A percentile compares a stretch with the other conserved stretches of the same genome.
phyloP scores from a whole-genome alignment of 2,797 vertebrate genomes.

The Salmo trutta region DNA sequence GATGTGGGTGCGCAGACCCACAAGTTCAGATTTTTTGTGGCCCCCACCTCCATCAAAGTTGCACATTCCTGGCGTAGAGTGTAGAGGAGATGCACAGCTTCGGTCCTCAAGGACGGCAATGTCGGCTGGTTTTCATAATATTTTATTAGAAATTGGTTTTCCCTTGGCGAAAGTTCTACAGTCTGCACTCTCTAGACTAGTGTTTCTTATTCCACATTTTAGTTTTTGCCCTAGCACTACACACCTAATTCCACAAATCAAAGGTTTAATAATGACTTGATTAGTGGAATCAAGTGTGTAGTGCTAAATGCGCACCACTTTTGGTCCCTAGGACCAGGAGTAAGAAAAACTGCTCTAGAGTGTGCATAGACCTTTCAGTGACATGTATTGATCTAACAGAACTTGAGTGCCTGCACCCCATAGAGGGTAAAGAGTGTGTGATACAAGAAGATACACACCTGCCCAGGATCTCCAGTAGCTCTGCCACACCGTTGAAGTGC shows the following conservation, averaged over 20 bases:
- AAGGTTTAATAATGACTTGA: no score
- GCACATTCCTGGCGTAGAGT: not conserved
- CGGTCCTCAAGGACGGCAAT: not conserved
- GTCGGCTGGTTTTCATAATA: not conserved
- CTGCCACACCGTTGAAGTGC: constrained; percentile 90
- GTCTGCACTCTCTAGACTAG: not conserved
- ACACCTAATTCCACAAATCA: no score
- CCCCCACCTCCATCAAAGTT: no score
- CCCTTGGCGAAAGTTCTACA: not conserved
- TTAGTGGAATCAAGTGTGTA: no score
- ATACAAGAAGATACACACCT: constrained; percentile 65
- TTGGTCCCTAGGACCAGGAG: not conserved
- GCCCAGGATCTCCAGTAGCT: constrained; percentile 89
- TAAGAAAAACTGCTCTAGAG: not conserved
- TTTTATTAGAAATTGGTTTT: not conserved
- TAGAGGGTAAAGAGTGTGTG: not conserved
- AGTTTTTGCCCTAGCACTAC: no score
- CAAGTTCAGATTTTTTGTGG: no score
- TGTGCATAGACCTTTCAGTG: not conserved
- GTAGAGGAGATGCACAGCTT: not conserved
- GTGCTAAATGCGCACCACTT: not conserved
- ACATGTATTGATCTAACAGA: not conserved
- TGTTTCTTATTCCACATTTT: not conserved
- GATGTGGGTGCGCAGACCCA: no score
- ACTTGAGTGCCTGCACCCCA: not conserved